phyloP scores from a whole-genome alignment of 2,113 vertebrate species.

The Bos indicus region DNA sequence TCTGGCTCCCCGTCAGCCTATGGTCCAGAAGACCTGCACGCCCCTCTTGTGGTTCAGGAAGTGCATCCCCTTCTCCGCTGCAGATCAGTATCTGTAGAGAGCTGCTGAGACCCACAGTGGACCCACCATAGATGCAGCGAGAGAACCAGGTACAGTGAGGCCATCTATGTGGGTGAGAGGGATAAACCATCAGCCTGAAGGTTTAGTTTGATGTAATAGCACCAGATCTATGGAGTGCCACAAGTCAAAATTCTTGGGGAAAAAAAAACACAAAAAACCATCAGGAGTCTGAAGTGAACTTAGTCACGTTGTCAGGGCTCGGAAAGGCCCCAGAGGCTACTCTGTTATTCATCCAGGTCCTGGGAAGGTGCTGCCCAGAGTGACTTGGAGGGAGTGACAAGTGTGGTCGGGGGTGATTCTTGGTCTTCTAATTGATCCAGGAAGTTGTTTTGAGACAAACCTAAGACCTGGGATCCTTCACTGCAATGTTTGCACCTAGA shows the following conservation, averaged over 20 bases:
- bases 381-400: neutral
- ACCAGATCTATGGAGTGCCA: neutral
- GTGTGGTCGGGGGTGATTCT: neutral
- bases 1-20: neutral
- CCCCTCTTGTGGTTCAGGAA: neutral
- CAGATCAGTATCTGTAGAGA: neutral
- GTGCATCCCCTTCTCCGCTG: neutral
- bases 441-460: neutral
- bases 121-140: fast-evolving
- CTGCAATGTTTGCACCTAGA: neutral
- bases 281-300: neutral
- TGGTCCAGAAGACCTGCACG: too few relatives aligned
- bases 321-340: neutral
- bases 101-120: neutral
- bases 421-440: neutral
- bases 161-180: fast-evolving
- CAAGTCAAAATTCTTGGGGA: neutral
- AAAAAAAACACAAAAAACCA: neutral
- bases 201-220: neutral
- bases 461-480: neutral
- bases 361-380: too few relatives aligned
- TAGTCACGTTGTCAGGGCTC: fast-evolving
- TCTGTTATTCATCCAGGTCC: neutral
- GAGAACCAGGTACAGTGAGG: neutral
- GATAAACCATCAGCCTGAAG: neutral